phyloP scores from a whole-genome alignment of 2,113 vertebrate genomes.

The Notechis scutatus region DNA sequence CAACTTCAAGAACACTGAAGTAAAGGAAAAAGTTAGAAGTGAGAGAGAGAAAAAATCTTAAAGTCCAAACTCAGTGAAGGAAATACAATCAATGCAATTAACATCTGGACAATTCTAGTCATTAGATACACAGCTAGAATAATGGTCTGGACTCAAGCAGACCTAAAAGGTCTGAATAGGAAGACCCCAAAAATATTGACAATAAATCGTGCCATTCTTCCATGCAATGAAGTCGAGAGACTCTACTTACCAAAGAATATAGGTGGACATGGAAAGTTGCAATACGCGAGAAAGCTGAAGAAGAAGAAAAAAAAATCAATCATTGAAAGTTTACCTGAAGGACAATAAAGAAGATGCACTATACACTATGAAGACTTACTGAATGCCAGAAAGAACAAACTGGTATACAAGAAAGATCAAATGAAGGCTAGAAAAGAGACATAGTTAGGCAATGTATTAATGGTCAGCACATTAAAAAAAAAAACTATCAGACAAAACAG shows the following conservation, averaged over 20 bases:
- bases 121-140: too few species aligned
- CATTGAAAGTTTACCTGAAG: neutral
- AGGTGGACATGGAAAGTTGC: neutral
- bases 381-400: neutral
- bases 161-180: neutral
- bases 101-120: too few species aligned
- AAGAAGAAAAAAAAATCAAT: neutral
- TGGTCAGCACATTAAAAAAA: neutral
- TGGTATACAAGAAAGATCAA: neutral
- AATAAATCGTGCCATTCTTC: neutral
- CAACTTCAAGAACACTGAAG: too few species aligned
- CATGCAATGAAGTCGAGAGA: neutral
- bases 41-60: too few species aligned
- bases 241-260: neutral
- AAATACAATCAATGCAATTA: neutral
- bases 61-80: too few species aligned
- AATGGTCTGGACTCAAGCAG: neutral
- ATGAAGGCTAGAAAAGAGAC: neutral
- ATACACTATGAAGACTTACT: neutral
- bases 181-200: neutral
- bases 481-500: neutral
- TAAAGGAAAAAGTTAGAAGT: too few species aligned
- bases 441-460: neutral
- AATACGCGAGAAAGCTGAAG: neutral
- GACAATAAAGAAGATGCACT: neutral